Evolutionary conservation across 2,888 invertebrate species (phyloP).

Genomic region (Drosophila prolongata): DNA sequence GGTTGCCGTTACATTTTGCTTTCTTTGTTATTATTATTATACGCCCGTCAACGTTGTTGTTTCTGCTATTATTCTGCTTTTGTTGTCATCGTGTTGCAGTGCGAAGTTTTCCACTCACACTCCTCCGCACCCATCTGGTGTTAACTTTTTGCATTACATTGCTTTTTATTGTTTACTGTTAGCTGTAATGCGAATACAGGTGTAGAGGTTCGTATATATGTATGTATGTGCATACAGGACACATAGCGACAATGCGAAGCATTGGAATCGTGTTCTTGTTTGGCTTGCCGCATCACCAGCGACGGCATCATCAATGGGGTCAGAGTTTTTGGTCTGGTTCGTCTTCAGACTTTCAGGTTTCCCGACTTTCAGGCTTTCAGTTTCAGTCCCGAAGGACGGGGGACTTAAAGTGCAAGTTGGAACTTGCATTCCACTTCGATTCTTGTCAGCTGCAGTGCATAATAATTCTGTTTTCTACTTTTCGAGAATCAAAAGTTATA

Average conservation of each 20-base stretch:
- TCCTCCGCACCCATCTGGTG: slow-evolving; percentile 27
- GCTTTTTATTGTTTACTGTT: slow-evolving; percentile 59
- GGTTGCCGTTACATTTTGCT: slow-evolving; percentile 36
- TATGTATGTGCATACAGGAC: background rate
- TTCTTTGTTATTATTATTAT: slow-evolving; percentile 42
- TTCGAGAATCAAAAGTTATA: background rate
- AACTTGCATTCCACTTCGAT: background rate
- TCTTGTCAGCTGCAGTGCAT: slow-evolving; percentile 8
- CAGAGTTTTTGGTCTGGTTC: slow-evolving; percentile 16
- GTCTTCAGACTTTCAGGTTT: slow-evolving; percentile 11
- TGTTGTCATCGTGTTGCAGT: slow-evolving; percentile 53
- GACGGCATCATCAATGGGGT: slow-evolving; percentile 18
- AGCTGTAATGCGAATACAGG: slow-evolving; percentile 17
- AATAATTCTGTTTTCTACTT: slow-evolving; percentile 8
- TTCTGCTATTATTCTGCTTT: slow-evolving; percentile 42
- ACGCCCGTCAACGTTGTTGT: slow-evolving; percentile 55
- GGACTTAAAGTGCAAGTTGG: slow-evolving; percentile 14
- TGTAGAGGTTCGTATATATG: too few relatives aligned
- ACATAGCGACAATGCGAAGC: background rate
- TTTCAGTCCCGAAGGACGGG: background rate
- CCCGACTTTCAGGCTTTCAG: background rate
- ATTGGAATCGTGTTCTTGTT: slow-evolving; percentile 34
- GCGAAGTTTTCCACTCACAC: slow-evolving; percentile 42
- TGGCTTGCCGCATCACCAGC: slow-evolving; percentile 31
- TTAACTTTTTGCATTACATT: slow-evolving; percentile 49